Evolutionary conservation across 1,140 invertebrate genomes (phyloP), one percentile per base, ranked within the genome.

Genomic region (Meteorus sp.): DNA sequence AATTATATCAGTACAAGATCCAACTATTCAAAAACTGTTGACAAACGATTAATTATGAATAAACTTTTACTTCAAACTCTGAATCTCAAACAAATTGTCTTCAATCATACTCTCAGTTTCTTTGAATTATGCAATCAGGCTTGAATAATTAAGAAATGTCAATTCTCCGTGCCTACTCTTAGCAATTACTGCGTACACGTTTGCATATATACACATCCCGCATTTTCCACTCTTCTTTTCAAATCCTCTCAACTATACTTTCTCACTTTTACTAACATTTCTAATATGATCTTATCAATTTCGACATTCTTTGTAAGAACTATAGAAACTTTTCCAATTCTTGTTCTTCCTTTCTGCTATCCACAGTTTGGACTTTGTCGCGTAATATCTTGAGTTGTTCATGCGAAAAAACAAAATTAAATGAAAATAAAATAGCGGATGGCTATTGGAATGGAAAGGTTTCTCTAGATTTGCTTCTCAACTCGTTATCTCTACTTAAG

Each of bases 51-150:
- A 31, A 5, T 4, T 31, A 31, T 5, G 4, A 31, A 31, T 31
- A 31, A 31, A 31, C 9, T 31, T 4, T 31, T 31, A 31, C 9
- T 31, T 31, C 29, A 50, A 50, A 50, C 22, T 50, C 31, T 50
- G 31, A 31, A 53, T 53, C 50, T 54, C 27, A 54, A 51, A 51
- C 48, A 51, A 51, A 51, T 19, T 51, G 29, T 51, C 27, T 22
- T 53, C 37, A 31, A 19, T 53, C 35, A 35, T 53, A 35, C 50
- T 35, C 22, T 53, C 9, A 20, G 33, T 15, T 11, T 35, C 6
- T 6, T 25, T 41, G 15, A 43, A 22, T n/a, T 23, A 54, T 41
- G 23, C 35, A 54, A 54, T 54, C 27, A 41, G 41, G 41, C 51
- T 54, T 54, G 39, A 22, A 37, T 54, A 37, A 23, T 37, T 37